phyloP scores from a whole-genome alignment of 2,113 vertebrate species.

The Leucosticte australis region DNA sequence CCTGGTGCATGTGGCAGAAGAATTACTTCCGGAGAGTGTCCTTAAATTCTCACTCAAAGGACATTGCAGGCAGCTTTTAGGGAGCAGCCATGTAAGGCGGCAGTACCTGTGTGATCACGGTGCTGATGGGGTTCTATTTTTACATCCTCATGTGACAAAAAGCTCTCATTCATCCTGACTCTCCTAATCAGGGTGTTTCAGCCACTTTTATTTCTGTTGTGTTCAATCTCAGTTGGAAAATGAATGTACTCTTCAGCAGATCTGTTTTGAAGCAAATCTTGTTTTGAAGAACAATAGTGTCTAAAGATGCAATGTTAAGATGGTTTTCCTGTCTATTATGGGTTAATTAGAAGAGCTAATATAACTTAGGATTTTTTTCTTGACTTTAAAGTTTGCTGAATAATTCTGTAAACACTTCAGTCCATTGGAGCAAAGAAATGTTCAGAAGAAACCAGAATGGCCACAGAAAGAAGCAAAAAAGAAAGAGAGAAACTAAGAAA shows the following conservation, averaged over 20 bases:
- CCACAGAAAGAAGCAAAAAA: neutral
- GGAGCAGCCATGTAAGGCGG: neutral
- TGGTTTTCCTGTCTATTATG: neutral
- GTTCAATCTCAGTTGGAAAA: neutral
- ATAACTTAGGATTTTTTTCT: neutral
- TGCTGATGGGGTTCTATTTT: neutral
- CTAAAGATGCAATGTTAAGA: neutral
- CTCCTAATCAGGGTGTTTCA: neutral
- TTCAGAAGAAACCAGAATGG: neutral
- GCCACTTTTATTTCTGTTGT: neutral
- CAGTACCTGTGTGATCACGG: no score
- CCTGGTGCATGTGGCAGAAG: no score
- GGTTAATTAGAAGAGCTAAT: neutral
- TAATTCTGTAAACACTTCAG: neutral
- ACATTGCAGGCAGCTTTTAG: neutral
- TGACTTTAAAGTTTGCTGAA: neutral
- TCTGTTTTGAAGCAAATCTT: neutral
- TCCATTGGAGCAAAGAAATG: neutral
- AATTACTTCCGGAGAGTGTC: fast-evolving
- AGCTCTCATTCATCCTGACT: neutral
- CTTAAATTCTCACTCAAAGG: neutral
- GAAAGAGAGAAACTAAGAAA: neutral
- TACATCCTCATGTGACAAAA: neutral
- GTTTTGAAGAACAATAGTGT: neutral
- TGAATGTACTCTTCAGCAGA: neutral